Evolutionary conservation across 1,140 invertebrate species (phyloP), one percentile per base, ranked within the genome.

Genomic region (Oedothorax gibbosus): DNA sequence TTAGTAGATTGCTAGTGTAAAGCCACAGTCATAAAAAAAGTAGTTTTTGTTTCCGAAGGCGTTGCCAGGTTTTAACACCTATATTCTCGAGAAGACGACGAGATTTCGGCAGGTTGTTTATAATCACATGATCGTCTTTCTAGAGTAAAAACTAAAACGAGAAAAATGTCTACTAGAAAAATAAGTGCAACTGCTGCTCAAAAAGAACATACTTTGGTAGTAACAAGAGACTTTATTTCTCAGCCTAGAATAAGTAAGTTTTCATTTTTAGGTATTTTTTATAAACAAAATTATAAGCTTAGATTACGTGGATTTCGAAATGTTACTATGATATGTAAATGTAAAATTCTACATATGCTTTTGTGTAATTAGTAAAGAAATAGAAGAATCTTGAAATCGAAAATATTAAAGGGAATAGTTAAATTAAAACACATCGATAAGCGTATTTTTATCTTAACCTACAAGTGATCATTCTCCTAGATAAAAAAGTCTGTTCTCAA

Each of bases 241-340:
- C 98, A 99, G 89, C 98, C 98, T 69, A 94, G 98, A 90, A 92
- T 99, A 87, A 97, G 98, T 99, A 93, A 96, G 96, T 96, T 75
- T 75, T 62, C 12, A 78, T 20, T 50, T 21, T 15, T 49, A 77
- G 20, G 14, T 9, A 64, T 11, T n/a, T 35, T 53, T 62, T 15
- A 62, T 62, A 12, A 15, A 15, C 18, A 62, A 62, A 62, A 1
- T 62, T 62, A 51, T 10, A 66, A 7, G 76, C 72, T 20, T 15
- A 72, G 56, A 76, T 35, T 20, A 77, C 21, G 35, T 21, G 76
- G 3, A 15, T 73, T 82, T 53, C 53, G 50, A 18, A 54, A 85
- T 49, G 62, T 53, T 11, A 57, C 15, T 20, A 21, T 18, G 4
- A 20, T 71, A 80, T 86, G 53, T 81, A 80, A 14, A 80, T 86